Percentiles rank a stretch among this genome's conserved stretches.
phyloP scores from a whole-genome alignment of 2,797 vertebrate species.

The Aphelocoma californica region DNA sequence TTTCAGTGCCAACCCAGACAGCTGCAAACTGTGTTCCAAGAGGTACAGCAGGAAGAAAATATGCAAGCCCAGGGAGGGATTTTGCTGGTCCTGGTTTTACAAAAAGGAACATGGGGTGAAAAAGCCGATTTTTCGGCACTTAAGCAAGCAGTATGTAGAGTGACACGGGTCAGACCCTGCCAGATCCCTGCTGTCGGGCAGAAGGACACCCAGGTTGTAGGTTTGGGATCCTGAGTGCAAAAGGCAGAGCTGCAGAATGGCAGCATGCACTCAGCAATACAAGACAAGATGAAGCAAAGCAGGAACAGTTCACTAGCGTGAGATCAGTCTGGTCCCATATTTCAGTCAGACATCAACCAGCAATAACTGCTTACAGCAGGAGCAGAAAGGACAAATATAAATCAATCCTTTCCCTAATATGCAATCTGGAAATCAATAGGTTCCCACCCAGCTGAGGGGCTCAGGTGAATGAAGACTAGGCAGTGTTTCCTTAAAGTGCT shows the following conservation, averaged over 20 bases:
- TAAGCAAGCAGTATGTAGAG: background rate
- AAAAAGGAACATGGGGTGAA: accelerated
- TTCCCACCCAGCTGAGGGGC: background rate
- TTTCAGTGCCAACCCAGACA: background rate
- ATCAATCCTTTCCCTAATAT: background rate
- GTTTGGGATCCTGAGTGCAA: accelerated
- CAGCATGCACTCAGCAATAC: background rate
- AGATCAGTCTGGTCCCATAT: background rate
- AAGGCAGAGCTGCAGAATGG: background rate
- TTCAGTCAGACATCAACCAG: background rate
- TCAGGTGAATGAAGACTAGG: background rate
- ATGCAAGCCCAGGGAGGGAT: background rate
- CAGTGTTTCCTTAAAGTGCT: background rate
- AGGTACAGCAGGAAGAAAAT: background rate
- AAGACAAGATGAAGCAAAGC: background rate
- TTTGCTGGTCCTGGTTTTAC: background rate
- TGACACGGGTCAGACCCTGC: background rate
- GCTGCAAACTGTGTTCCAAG: background rate
- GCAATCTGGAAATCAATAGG: background rate
- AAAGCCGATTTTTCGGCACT: background rate
- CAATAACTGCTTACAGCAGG: background rate
- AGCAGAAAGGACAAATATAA: background rate
- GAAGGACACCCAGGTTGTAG: background rate
- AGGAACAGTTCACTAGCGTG: background rate
- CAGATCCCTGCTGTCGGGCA: background rate